Conservation (phyloP, 2,888 invertebrate species). For the Eledona agricola region DNA sequence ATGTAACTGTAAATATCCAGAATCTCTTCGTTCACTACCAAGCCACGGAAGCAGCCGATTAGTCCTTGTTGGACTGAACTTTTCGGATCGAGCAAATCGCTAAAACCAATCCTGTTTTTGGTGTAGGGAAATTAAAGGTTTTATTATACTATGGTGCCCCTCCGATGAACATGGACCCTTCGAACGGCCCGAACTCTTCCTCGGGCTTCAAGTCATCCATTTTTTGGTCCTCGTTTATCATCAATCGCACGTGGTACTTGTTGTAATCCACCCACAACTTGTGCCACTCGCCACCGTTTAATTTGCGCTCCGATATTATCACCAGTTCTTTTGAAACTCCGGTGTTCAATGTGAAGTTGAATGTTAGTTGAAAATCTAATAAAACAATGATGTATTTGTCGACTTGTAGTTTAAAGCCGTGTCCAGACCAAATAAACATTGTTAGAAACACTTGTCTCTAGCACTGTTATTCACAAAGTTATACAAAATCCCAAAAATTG, state of each 20-base stretch:
- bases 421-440: no score
- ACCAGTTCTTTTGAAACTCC: constrained; percentile 83
- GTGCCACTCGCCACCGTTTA: constrained; percentile 96
- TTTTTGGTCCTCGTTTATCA: constrained; percentile 89
- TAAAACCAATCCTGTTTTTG: constrained; percentile 56
- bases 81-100: constrained; percentile 79
- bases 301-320: constrained; percentile 78
- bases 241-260: constrained; percentile 90
- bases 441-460: no score
- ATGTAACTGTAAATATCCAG: constrained; percentile 91
- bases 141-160: constrained; percentile 85
- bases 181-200: constrained; percentile 91
- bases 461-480: no score
- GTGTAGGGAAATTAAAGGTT: constrained; percentile 12
- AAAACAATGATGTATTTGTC: no score
- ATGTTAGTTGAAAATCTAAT: constrained; percentile 83
- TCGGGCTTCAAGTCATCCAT: constrained; percentile 86
- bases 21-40: constrained; percentile 91
- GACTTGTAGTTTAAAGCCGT: no score
- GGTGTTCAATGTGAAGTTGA: constrained; percentile 89
- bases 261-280: constrained; percentile 96
- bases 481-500: no score
- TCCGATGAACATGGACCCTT: constrained; percentile 93
- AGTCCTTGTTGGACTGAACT: constrained; percentile 87
- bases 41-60: constrained; percentile 92